phyloP scores from a whole-genome alignment of 2,113 vertebrate species.

The Scortum barcoo region DNA sequence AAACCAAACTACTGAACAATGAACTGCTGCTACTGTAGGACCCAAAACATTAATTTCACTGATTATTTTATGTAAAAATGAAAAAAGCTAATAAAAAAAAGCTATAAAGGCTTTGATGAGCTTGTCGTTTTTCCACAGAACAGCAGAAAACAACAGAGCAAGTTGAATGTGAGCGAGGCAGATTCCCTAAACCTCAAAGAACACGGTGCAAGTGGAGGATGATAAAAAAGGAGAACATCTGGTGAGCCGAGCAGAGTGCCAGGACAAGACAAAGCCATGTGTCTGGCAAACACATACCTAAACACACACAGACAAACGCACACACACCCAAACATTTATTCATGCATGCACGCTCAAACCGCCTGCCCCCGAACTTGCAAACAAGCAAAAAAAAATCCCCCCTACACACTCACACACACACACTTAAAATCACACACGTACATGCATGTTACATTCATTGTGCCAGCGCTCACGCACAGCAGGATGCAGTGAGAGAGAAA shows the following conservation, averaged over 20 bases:
- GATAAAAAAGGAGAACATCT: slow-evolving; percentile 88
- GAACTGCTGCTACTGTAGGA: slow-evolving; percentile 17
- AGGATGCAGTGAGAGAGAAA: slow-evolving; percentile 58
- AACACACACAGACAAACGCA: slow-evolving; percentile 34
- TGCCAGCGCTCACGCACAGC: slow-evolving; percentile 65
- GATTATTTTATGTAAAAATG: slow-evolving; percentile 21
- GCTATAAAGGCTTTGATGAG: slow-evolving; percentile 38
- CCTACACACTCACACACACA: background rate
- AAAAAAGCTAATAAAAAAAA: slow-evolving; percentile 44
- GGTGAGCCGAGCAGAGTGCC: slow-evolving; percentile 83
- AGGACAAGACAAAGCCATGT: slow-evolving; percentile 86
- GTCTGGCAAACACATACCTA: slow-evolving; percentile 77
- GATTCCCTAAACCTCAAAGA: slow-evolving; percentile 81
- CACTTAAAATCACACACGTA: slow-evolving; percentile 33
- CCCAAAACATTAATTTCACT: slow-evolving; percentile 6
- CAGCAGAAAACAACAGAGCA: slow-evolving; percentile 68
- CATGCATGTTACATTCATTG: slow-evolving; percentile 57
- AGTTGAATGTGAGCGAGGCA: slow-evolving; percentile 73
- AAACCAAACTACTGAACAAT: background rate
- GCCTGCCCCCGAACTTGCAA: slow-evolving; percentile 75
- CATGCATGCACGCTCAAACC: slow-evolving; percentile 70
- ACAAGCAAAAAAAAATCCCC: slow-evolving; percentile 55
- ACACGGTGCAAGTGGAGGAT: slow-evolving; percentile 79
- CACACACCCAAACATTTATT: slow-evolving; percentile 51
- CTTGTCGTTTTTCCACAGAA: slow-evolving; percentile 55